Evolutionary conservation across 2,888 invertebrate genomes (phyloP), one percentile per base, ranked within the genome.

Genomic region (Stramonita haemastoma): DNA sequence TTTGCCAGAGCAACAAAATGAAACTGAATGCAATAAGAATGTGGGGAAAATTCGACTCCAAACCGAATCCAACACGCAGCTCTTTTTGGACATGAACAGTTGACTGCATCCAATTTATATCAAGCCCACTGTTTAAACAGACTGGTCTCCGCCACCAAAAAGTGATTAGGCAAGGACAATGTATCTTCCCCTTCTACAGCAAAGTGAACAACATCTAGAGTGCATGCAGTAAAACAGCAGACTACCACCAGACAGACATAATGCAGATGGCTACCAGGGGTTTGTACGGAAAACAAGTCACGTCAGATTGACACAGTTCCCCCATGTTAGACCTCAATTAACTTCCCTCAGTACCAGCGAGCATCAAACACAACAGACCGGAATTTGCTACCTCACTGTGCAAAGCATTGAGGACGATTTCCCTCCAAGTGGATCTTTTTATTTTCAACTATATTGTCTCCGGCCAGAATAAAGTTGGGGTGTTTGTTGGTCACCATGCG

Each of bases 371-470:
- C 79, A 79, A 79, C 79, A 77, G 29, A 29, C 79, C 66, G 17
- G 66, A 26, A 66, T 17, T 66, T 26, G 26, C 19, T 66, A 66
- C 17, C 66, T 60, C 19, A 26, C 66, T 17, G 17, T 17, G 66
- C 66, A 26, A 19, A 17, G 66, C 66, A 6, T 22, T 66, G 66
- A 17, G 77, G 77, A 77, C 46, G 46, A 46, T 46, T 46, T 46
- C 8, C 46, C 46, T 46, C 46, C 2, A 46, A 46, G 46, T 46
- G 46, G 46, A 46, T 46, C 8, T 84, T 84, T 84, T 84, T 57
- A 57, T 57, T 84, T 84, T 84, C 84, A 56, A 29, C 84, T 84
- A 13, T 84, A 84, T 84, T 84, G 84, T 84, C 84, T 84, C 19
- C 29, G 84, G 29, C 57, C 57, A 36, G n/a, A 34, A 84, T 84